Evolutionary conservation across 2,797 vertebrate species (phyloP).

Genomic region (Leucoraja ocellata): DNA sequence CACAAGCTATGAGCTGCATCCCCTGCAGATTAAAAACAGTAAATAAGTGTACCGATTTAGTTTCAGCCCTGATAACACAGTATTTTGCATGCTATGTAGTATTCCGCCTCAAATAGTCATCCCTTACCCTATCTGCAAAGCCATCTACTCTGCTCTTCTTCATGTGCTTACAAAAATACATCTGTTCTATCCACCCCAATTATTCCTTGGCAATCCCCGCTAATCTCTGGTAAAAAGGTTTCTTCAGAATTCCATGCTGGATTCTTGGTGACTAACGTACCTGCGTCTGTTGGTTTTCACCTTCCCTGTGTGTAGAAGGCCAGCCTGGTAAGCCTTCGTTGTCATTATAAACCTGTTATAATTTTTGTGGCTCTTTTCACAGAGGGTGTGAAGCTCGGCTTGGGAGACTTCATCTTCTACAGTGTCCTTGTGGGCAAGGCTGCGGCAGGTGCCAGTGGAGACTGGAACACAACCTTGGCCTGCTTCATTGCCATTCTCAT

Average conservation of each 20-base stretch:
- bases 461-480: constrained; percentile 93
- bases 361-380: constrained; percentile 20
- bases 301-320: neutral
- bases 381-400: constrained; percentile 90
- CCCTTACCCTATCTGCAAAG: neutral
- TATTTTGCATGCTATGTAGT: too few species aligned
- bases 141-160: neutral
- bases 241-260: neutral
- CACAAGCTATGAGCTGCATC: neutral
- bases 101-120: too few species aligned
- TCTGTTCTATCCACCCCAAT: neutral
- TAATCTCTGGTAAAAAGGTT: neutral
- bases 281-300: neutral
- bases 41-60: too few species aligned
- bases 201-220: too few species aligned
- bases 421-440: constrained; percentile 93
- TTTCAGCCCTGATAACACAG: too few species aligned
- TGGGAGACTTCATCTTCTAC: constrained; percentile 98
- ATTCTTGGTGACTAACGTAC: neutral
- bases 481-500: constrained; percentile 96
- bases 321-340: neutral
- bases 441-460: constrained; percentile 75
- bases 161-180: neutral
- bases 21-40: too few species aligned
- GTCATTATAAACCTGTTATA: neutral